Evolutionary conservation across 2,113 vertebrate genomes (phyloP), one percentile per base, ranked within the genome.

Genomic region (Catharus bicknelli): DNA sequence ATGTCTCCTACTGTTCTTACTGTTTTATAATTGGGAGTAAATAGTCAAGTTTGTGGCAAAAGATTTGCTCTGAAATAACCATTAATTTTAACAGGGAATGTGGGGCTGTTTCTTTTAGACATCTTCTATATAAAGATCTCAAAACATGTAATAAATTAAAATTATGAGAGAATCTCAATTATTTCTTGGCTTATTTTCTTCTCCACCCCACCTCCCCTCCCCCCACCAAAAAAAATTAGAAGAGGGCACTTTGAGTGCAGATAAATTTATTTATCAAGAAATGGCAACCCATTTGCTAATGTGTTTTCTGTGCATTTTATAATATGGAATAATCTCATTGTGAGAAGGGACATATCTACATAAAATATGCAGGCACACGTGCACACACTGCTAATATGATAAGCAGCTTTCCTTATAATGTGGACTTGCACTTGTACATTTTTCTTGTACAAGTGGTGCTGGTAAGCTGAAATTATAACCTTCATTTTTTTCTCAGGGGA

Each of bases 141-240:
- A 84, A 90, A 88, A 58, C 1, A 1, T 27, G 30, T 48, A 4
- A 32, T 32, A 75, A 86, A 51, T 55, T 9, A 59, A 88, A 85
- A 20, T 57, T 22, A 42, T 27, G 34, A 18, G 25, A 86, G 18
- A 73, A 50, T 72, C n/a, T 40, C 43, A 62, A 7, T 58, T 42
- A 59, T 53, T 74, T 73, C 13, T 82, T 76, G 53, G 26, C 22
- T 6, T 73, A 34, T 69, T 54, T 48, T 3, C 9, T 43, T 66
- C 15, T 54, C 11, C 4, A 16, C 4, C 9, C 7, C 16, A 13
- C 21, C 45, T 47, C 10, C 1, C 7, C 10, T 1, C 4, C 12
- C 2, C 2, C 26, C 8, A 3, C 10, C 11, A 27, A 21, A 30
- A 42, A 34, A 42, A 34, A 27, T 1, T 3, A 13, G n/a, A 27